Base-by-base conservation (phyloP, 2,797 vertebrate species). In the Paratrypauchen microcephalus region DNA sequence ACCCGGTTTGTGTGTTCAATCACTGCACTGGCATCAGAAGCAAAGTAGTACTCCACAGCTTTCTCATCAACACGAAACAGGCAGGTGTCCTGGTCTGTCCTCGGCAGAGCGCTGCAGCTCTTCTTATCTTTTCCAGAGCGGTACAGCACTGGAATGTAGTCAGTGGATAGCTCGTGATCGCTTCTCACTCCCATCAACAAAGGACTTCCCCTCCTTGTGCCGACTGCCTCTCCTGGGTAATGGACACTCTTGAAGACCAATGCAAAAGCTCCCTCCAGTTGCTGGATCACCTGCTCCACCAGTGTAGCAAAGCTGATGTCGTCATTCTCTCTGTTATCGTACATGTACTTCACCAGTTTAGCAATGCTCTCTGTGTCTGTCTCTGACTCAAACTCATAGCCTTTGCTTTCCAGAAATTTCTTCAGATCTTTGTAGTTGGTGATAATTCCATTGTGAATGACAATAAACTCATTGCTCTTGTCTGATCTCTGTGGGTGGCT, bases 371-470 rank as follows among this genome's bases (percentile, higher is more conserved):
- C 98, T 0, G 98, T 99, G 82, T 99, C 98, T 0, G 98, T 99
- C 84, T 99, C 98, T 0, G 98, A 99, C 86, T 99, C 98, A 70
- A 99, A 99, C 73, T 98, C 97, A 4, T 99, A 99, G 75, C 96
- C 97, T 92, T 99, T 99, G 91, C 95, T 98, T 88, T 97, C 95
- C 96, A 99, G 85, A 90, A 99, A 98, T 65, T 98, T 98, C 83
- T 88, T 93, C 87, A 99, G 92, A 84, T 99, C 97, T 85, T 99
- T 99, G 91, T 99, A 99, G 93, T 99, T 99, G 86, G 98, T 99
- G 83, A 99, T 96, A 78, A 99, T 99, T 81, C 98, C 98, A 7
- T 99, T 99, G 90, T 99, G 98, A 89, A 99, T 97, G 82, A 99
- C 97, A 7, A 99, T 94, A 85, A 99, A 99, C 85, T 99, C 97